Base-by-base conservation (phyloP, 2,888 invertebrate species). In the Tachina lurida region DNA sequence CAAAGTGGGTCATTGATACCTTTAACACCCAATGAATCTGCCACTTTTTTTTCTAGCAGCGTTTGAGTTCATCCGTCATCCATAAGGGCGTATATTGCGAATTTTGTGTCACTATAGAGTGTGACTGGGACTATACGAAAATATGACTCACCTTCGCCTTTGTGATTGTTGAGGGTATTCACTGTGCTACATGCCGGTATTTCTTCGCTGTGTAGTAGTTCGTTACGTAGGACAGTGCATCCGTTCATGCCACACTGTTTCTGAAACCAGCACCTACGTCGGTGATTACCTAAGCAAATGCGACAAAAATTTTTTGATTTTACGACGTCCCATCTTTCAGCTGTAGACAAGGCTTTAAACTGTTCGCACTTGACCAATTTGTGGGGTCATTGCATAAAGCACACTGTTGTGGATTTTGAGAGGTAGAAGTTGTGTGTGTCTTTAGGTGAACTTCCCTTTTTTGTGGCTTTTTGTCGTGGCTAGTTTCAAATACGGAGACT, bases 101-200 rank as follows among this genome's bases (percentile, higher is more conserved):
- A 22, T 52, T 82, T 82, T 1, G 60, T 74, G n/a, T 41, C 49
- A 10, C 39, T 43, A 7, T 78, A 58, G 10, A 82, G 39, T 4
- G 41, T 70, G 0, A 86, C 79, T 5, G 79, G 79, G n/a, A 82
- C 49, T 39, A 86, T 62, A 8, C 79, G 56, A 41, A 47, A 86
- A 65, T 17, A 75, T 17, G 31, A 52, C 3, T 70, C 58, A 10
- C 31, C 45, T 2, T 47, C 49, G 12, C 13, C 47, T n/a, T 15
- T 77, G 19, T 68, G 70, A 12, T 58, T 71, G 5, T 73, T 45
- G 1, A 68, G 31, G 2, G 2, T 31, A 31, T 31, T 31, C 31
- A 31, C 22, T 3, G 10, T 43, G 12, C 47, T 31, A 22, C 52
- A 12, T 12, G 39, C 8, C 45, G 15, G 49, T 39, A 13, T 49